phyloP scores from a whole-genome alignment of 2,113 vertebrate species.

The Labeo catla region DNA sequence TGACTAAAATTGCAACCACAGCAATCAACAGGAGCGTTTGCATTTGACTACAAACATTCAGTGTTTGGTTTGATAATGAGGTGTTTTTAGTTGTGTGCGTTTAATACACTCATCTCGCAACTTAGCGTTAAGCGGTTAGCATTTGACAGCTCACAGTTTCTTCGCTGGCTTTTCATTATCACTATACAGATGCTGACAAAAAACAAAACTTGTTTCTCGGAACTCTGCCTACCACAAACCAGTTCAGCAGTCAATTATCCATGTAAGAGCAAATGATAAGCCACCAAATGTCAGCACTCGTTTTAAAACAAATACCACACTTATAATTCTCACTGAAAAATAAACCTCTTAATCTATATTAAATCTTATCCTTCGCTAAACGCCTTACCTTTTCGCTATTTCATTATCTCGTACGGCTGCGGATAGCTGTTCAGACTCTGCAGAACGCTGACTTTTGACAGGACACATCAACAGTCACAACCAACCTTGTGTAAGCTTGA shows the following conservation, averaged over 20 bases:
- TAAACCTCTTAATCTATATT: not conserved
- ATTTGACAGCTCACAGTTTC: not conserved
- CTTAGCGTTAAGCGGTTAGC: not conserved
- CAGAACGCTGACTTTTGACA: conserved; percentile 50
- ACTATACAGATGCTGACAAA: not conserved
- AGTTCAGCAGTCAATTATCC: not conserved
- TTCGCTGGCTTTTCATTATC: not conserved
- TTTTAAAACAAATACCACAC: not conserved
- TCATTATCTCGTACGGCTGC: not conserved
- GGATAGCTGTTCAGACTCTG: not conserved
- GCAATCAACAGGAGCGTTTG: not conserved
- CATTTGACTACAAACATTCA: too few species aligned
- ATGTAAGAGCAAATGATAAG: not conserved
- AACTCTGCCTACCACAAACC: not conserved
- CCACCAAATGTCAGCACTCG: not conserved
- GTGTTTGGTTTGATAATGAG: not conserved
- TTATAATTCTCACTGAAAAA: not conserved
- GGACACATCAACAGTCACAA: conserved; percentile 49
- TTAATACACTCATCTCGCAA: not conserved
- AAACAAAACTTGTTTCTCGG: not conserved
- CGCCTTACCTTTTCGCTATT: conserved; percentile 35
- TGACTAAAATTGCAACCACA: not conserved
- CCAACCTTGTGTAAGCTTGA: conserved; percentile 40
- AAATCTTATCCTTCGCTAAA: not conserved
- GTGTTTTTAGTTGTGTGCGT: not conserved